These are phyloP conservation scores for Ceraclea dissimilis DNA, from an alignment of 2,888 invertebrate genomes.

Conservation along the genomic window DNA sequence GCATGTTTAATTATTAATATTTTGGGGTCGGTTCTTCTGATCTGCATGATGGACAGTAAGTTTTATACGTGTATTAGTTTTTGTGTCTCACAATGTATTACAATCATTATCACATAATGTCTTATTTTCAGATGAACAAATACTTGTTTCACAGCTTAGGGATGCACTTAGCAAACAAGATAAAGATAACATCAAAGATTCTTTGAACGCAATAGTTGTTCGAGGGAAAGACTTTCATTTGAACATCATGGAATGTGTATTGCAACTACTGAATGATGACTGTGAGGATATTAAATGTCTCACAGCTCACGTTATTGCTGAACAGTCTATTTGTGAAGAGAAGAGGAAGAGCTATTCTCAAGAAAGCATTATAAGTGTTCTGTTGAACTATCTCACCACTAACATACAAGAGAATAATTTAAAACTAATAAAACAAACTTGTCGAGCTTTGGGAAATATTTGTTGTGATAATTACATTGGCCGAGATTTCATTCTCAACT, in stretches of 20 bases:
- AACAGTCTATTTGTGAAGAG: conserved; percentile 69
- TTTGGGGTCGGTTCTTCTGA: no score
- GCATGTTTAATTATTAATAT: no score
- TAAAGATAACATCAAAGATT: conserved; percentile 37
- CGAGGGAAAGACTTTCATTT: conserved; percentile 42
- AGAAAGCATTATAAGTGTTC: conserved; percentile 49
- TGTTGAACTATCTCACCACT: conserved; percentile 46
- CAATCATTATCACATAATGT: no score
- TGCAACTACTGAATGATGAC: conserved; percentile 38
- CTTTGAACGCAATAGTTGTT: conserved; percentile 41
- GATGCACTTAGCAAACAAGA: conserved; percentile 8
- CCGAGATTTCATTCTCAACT: conserved; percentile 44
- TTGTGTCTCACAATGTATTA: no score
- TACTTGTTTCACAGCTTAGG: conserved; percentile 3
- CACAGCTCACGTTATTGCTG: conserved; percentile 67
- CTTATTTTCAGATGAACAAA: conserved; percentile 12
- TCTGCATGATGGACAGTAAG: no score
- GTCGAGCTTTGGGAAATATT: conserved; percentile 80
- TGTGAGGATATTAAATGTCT: conserved; percentile 48
- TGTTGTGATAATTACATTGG: conserved; percentile 79
- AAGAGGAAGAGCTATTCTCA: conserved; percentile 66
- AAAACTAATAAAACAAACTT: conserved; percentile 62
- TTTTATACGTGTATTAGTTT: no score
- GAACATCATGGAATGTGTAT: conserved; percentile 41
- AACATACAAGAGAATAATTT: conserved; percentile 33